phyloP scores from a whole-genome alignment of 2,113 vertebrate species.

The Typhlomys cinereus region DNA sequence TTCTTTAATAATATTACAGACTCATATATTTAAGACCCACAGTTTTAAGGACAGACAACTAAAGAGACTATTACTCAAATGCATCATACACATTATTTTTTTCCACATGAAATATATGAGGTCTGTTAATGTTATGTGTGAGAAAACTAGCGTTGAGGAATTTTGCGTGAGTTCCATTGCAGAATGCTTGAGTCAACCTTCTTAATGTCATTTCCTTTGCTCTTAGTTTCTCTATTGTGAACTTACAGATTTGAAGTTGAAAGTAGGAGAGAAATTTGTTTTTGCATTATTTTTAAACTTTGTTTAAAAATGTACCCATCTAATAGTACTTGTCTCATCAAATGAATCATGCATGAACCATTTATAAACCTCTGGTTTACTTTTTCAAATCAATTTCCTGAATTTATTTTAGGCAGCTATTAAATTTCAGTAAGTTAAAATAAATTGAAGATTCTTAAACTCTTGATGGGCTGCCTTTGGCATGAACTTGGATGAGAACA shows the following conservation, averaged over 20 bases:
- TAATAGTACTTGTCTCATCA: not conserved
- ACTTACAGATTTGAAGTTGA: not conserved
- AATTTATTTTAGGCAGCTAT: slow-evolving; percentile 26
- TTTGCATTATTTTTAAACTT: not conserved
- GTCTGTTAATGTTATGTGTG: not conserved
- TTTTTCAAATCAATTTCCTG: slow-evolving; percentile 35
- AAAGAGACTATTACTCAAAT: not conserved
- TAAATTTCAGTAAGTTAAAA: not conserved
- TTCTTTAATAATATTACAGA: not conserved
- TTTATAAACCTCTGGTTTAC: not conserved
- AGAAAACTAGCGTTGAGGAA: not conserved
- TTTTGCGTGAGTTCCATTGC: not conserved
- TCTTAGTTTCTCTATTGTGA: not conserved
- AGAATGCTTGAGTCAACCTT: too few species aligned
- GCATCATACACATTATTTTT: not conserved
- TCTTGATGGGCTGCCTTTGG: not conserved
- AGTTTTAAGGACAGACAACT: not conserved
- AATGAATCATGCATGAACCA: not conserved
- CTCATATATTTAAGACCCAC: not conserved
- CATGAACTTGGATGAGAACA: not conserved
- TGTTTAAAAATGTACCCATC: not conserved
- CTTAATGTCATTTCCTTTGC: not conserved
- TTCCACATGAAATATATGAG: not conserved
- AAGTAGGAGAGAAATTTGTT: not conserved
- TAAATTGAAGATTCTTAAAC: not conserved